phyloP scores from a whole-genome alignment of 2,888 invertebrate species.

The Brachyptera putata region DNA sequence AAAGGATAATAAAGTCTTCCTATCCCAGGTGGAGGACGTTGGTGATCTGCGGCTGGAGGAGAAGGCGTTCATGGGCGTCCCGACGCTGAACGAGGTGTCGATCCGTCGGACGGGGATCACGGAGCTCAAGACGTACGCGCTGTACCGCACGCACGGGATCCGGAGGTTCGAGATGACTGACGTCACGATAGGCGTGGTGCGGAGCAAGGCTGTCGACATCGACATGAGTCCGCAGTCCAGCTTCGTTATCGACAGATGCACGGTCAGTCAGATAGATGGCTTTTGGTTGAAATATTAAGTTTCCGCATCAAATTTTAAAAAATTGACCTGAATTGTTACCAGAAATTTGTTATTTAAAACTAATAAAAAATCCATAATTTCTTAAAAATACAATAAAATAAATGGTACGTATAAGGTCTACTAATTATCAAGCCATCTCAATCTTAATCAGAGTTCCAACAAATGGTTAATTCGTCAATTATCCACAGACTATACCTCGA shows the following conservation, averaged over 20 bases:
- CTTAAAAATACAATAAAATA: no score
- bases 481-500: no score
- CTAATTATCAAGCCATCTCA: no score
- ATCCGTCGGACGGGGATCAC: neutral
- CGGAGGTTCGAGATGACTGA: neutral
- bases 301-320: no score
- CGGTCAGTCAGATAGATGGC: neutral
- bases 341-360: no score
- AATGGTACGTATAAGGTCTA: no score
- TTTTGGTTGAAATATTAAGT: no score
- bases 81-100: neutral
- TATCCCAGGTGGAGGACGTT: slow-evolving; percentile 17
- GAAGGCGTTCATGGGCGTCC: neutral
- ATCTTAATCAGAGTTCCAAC: no score
- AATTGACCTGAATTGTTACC: no score
- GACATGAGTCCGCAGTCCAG: neutral
- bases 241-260: neutral
- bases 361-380: no score
- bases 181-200: neutral
- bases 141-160: neutral
- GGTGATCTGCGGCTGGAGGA: neutral
- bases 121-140: neutral
- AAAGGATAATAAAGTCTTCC: no score
- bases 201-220: neutral
- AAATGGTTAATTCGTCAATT: no score